A percentile compares a stretch with the other conserved stretches of the same genome.
These are phyloP conservation scores for Dermochelys coriacea DNA, from an alignment of 2,797 vertebrate species.

Conservation along the genomic window DNA sequence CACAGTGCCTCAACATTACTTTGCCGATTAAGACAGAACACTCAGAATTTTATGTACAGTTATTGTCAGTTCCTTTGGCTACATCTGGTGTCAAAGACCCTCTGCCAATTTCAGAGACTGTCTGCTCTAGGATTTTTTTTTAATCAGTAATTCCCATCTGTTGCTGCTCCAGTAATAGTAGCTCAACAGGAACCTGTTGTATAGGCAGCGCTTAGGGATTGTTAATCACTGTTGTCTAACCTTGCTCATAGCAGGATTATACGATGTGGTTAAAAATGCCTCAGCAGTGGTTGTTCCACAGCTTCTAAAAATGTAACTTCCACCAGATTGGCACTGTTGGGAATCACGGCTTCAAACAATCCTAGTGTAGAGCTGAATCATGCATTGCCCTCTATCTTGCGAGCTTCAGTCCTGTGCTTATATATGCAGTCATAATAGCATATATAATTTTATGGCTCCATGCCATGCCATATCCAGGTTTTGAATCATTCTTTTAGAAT, in stretches of 20 bases:
- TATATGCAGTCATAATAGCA: neutral
- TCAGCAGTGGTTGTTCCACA: neutral
- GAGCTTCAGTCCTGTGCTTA: neutral
- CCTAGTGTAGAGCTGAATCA: neutral
- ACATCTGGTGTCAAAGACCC: neutral
- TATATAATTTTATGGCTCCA: constrained; percentile 22
- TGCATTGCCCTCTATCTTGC: constrained; percentile 11
- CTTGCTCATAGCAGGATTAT: constrained; percentile 5
- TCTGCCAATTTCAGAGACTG: neutral
- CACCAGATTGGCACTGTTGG: constrained; percentile 3
- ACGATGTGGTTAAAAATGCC: constrained; percentile 20
- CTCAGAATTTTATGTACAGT: neutral
- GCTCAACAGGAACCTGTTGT: neutral
- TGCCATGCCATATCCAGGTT: neutral
- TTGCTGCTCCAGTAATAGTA: neutral
- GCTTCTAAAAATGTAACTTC: constrained; percentile 36
- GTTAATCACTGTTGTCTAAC: neutral
- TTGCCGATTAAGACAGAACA: neutral
- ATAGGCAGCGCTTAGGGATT: neutral
- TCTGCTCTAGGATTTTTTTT: neutral
- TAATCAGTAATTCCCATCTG: neutral
- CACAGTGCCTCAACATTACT: neutral
- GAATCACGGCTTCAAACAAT: constrained; percentile 30
- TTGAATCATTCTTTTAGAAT: constrained; percentile 24
- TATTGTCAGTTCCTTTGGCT: neutral